A percentile compares a stretch with the other conserved stretches of the same genome.
phyloP scores from a whole-genome alignment of 2,113 vertebrate genomes.

The Chauna torquata region DNA sequence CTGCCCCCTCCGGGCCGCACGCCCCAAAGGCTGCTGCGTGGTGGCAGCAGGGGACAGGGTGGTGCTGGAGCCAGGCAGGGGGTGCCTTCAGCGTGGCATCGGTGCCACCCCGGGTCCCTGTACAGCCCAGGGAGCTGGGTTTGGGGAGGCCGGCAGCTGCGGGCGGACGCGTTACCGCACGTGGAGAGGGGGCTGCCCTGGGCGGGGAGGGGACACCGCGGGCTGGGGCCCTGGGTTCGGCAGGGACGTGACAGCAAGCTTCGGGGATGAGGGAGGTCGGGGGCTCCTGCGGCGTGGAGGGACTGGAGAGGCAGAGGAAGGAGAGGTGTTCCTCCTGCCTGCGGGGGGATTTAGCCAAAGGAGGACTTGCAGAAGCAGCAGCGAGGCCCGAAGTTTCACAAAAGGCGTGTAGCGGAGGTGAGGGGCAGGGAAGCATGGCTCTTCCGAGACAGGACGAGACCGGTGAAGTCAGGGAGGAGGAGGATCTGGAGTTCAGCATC shows the following conservation, averaged over 20 bases:
- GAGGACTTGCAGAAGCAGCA: background rate
- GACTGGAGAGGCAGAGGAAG: background rate
- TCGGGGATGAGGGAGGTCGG: background rate
- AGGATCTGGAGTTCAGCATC: background rate
- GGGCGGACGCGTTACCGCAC: background rate
- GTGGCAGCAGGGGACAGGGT: too few relatives aligned
- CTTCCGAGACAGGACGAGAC: background rate
- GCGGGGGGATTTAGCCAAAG: background rate
- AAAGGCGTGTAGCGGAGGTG: background rate
- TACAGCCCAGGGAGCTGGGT: too few relatives aligned
- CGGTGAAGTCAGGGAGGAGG: background rate
- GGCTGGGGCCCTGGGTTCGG: background rate
- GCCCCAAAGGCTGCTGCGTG: too few relatives aligned
- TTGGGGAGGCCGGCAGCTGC: too few relatives aligned
- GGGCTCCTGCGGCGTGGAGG: background rate
- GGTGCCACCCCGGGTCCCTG: too few relatives aligned
- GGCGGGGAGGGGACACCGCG: background rate
- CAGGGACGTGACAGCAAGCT: background rate
- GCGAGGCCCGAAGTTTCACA: background rate
- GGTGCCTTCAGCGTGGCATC: too few relatives aligned
- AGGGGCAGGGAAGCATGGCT: background rate
- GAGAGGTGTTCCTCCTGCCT: background rate
- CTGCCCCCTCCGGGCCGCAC: too few relatives aligned
- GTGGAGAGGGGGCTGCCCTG: background rate
- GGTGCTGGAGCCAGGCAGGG: too few relatives aligned